These are phyloP conservation scores for Loris lydekkerianus DNA, from an alignment of 2,797 vertebrate species.

Conservation along the genomic window DNA sequence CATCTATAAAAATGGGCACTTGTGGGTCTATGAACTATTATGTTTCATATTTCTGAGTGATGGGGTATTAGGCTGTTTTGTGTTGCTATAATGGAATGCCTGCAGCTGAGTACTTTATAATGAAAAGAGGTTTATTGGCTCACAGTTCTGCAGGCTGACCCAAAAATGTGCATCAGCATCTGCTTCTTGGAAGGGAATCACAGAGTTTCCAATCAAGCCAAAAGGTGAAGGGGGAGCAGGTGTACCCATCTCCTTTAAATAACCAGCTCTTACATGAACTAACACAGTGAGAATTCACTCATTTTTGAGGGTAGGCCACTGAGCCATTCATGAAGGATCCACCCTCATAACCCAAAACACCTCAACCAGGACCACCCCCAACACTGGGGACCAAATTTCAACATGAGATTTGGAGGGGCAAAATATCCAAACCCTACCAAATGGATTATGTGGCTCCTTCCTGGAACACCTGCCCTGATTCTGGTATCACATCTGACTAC, in stretches of 20 bases:
- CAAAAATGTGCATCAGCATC: neutral
- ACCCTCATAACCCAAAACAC: neutral
- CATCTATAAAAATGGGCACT: rapidly evolving
- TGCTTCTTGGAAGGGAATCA: neutral
- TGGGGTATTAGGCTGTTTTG: neutral
- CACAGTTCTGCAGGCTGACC: neutral
- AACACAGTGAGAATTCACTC: neutral
- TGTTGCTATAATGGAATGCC: neutral
- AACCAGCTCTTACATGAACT: neutral
- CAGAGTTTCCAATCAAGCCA: neutral
- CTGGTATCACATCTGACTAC: no score
- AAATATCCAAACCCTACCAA: neutral
- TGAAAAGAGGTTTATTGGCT: neutral
- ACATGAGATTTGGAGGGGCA: neutral
- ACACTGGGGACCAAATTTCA: neutral
- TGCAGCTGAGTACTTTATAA: neutral
- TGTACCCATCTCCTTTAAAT: neutral
- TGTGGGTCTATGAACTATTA: no score
- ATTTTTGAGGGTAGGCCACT: neutral
- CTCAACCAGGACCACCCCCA: neutral
- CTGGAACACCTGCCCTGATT: neutral
- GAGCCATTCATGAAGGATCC: neutral
- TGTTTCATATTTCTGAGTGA: neutral
- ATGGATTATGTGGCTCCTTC: rapidly evolving
- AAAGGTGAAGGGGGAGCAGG: neutral